These are phyloP conservation scores for Pseudoips prasinana DNA, from an alignment of 2,888 invertebrate species.

Conservation along the genomic window DNA sequence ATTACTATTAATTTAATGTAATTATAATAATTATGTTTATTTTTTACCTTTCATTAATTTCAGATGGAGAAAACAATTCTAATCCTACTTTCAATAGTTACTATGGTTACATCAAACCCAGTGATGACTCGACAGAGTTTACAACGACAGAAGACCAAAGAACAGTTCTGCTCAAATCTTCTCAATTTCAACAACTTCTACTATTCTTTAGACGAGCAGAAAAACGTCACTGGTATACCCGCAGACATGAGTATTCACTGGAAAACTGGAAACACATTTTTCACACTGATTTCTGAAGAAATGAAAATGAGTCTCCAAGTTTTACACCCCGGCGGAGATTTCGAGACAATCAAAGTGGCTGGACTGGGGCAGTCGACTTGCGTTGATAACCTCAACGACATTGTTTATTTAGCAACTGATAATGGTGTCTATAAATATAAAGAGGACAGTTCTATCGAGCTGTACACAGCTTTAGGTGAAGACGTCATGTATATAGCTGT, in stretches of 20 bases:
- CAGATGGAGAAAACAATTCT: slow-evolving; percentile 54
- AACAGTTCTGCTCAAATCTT: slow-evolving; percentile 48
- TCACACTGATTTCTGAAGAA: slow-evolving; percentile 65
- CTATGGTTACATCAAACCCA: slow-evolving; percentile 39
- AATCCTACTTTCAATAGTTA: slow-evolving; percentile 35
- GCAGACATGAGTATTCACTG: slow-evolving; percentile 70
- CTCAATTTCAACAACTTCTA: slow-evolving; percentile 58
- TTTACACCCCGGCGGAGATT: slow-evolving; percentile 52
- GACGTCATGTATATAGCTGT: slow-evolving; percentile 72
- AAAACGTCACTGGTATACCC: slow-evolving; percentile 59
- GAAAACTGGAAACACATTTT: slow-evolving; percentile 66
- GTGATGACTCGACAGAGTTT: slow-evolving; percentile 54
- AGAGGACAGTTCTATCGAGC: slow-evolving; percentile 55
- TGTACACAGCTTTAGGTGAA: slow-evolving; percentile 63
- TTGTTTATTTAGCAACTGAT: slow-evolving; percentile 71
- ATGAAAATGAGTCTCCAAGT: slow-evolving; percentile 69
- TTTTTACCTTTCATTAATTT: too few relatives aligned
- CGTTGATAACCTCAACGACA: slow-evolving; percentile 73
- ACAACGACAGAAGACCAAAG: slow-evolving; percentile 35
- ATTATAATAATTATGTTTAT: too few relatives aligned
- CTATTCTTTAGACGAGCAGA: slow-evolving; percentile 49
- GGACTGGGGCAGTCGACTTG: slow-evolving; percentile 69
- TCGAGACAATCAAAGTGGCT: slow-evolving; percentile 59
- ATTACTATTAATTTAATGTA: too few relatives aligned
- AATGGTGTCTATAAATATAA: slow-evolving; percentile 73